A percentile compares a stretch with the other conserved stretches of the same genome.
Evolutionary conservation across 2,797 vertebrate genomes (phyloP).

Genomic region (Pantherophis vulpinus): DNA sequence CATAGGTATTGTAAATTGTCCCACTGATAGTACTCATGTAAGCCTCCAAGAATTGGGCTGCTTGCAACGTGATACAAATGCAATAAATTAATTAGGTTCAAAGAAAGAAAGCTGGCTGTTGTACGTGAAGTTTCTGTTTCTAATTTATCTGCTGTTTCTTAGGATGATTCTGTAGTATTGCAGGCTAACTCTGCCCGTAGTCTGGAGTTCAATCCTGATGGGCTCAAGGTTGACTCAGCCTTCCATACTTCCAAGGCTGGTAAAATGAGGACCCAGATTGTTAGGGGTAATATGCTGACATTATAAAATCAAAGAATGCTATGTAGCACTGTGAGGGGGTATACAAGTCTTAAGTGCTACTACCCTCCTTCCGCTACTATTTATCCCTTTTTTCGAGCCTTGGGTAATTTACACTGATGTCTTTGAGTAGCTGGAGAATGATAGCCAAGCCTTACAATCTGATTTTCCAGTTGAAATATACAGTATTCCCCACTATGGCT

Average conservation of each 20-base stretch:
- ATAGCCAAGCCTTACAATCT: neutral
- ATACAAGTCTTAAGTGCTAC: neutral
- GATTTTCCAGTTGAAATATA: neutral
- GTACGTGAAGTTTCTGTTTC: neutral
- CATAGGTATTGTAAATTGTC: neutral
- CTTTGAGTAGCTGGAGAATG: neutral
- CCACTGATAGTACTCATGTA: neutral
- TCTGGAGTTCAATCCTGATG: neutral
- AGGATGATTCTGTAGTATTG: neutral
- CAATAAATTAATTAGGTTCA: neutral
- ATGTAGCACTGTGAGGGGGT: neutral
- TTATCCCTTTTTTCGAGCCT: neutral
- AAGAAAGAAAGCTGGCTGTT: neutral
- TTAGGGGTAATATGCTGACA: neutral
- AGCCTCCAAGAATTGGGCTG: neutral
- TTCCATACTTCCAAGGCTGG: neutral
- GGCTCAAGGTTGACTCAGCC: neutral
- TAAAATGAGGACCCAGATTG: neutral
- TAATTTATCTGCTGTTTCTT: neutral
- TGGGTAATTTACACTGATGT: neutral
- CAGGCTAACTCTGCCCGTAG: neutral
- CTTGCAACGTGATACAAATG: neutral
- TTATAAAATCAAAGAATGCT: neutral
- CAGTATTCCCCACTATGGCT: neutral
- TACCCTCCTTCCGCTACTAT: neutral